phyloP scores from a whole-genome alignment of 2,797 vertebrate genomes.

The Etheostoma perlongum region DNA sequence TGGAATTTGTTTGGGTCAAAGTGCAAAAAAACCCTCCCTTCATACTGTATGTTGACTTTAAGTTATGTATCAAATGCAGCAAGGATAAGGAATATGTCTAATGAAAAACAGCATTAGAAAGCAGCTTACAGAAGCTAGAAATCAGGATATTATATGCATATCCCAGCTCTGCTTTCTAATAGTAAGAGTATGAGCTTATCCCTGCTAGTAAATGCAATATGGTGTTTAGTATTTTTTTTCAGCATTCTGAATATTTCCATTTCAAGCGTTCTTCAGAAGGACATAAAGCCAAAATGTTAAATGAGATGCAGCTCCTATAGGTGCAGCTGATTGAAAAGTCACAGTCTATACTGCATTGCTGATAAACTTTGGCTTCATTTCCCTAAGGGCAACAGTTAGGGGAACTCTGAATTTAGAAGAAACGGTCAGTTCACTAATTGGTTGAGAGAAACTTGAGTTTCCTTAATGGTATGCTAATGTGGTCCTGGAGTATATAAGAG shows the following conservation, averaged over 20 bases:
- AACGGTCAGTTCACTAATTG: constrained; percentile 21
- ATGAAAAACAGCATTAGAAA: constrained; percentile 12
- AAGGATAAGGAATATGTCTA: neutral
- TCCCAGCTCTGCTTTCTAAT: constrained; percentile 10
- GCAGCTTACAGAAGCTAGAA: constrained; percentile 21
- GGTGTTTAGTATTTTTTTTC: neutral
- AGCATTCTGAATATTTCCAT: neutral
- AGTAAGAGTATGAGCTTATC: constrained; percentile 18
- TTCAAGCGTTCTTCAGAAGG: neutral
- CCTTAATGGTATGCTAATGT: constrained; percentile 8
- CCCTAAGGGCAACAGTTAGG: neutral
- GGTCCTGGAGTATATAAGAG: neutral
- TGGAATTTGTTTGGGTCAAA: neutral
- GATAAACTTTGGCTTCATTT: neutral
- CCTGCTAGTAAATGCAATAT: constrained; percentile 6
- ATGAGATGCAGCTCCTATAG: constrained; percentile 16
- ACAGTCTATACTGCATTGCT: neutral
- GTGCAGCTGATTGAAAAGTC: constrained; percentile 2
- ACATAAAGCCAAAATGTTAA: neutral
- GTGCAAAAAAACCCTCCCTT: neutral
- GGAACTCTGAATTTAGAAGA: neutral
- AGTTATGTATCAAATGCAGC: constrained; percentile 3
- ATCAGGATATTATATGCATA: constrained; percentile 19
- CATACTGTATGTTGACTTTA: neutral
- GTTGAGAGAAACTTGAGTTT: neutral